Conservation (phyloP, 35 echinoderm and acorn worm genomes). For the Diadema setosum region DNA sequence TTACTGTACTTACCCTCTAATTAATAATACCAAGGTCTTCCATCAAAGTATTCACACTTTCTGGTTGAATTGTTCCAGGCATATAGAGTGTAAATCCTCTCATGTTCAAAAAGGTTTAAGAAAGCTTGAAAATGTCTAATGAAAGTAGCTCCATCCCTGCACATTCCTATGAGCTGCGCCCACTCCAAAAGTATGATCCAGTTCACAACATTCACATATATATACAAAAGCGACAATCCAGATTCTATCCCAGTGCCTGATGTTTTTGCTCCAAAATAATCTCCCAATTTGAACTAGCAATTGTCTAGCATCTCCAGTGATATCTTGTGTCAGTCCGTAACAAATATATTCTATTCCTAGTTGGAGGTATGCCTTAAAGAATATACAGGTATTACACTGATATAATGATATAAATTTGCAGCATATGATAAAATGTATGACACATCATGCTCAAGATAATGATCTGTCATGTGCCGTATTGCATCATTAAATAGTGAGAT, state of each 20-base stretch:
- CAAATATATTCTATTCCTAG: not conserved
- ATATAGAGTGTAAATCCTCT: not conserved
- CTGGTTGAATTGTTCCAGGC: not conserved
- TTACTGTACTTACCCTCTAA: not conserved
- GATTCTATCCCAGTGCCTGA: not conserved
- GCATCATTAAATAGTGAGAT: no score
- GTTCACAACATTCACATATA: conserved; percentile 7
- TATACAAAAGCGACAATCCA: not conserved
- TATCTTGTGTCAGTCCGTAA: not conserved
- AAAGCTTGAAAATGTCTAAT: not conserved
- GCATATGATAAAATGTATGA: no score
- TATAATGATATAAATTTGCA: not conserved
- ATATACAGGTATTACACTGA: not conserved
- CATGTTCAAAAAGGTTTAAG: not conserved
- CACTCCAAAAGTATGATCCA: not conserved
- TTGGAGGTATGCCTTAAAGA: not conserved
- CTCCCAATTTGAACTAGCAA: not conserved
- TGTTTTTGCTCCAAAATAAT: conserved; percentile 23
- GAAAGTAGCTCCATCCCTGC: not conserved
- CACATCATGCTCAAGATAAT: no score
- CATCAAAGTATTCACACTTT: conserved; percentile 23
- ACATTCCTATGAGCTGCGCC: not conserved
- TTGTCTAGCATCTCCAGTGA: not conserved
- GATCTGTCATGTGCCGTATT: no score
- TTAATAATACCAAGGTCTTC: not conserved